phyloP scores from a whole-genome alignment of 2,888 invertebrate genomes.

The Pseudoips prasinana region DNA sequence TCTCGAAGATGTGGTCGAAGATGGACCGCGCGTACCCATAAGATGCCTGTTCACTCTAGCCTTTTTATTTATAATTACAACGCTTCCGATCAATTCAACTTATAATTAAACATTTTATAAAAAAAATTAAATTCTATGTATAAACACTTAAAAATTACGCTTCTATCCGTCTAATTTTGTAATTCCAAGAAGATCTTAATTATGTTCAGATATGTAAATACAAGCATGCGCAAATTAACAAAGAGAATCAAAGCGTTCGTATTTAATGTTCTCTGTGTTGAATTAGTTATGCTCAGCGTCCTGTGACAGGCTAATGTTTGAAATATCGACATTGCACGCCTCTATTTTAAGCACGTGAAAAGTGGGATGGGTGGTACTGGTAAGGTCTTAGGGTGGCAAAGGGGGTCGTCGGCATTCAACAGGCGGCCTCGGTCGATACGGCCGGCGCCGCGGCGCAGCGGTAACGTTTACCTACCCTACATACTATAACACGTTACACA shows the following conservation, averaged over 20 bases:
- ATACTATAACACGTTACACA: constrained; percentile 37
- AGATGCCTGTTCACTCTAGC: too few relatives aligned
- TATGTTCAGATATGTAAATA: constrained; percentile 17
- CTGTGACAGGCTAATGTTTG: constrained; percentile 68
- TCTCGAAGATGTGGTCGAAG: too few relatives aligned
- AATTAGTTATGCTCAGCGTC: constrained; percentile 53
- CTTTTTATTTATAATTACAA: too few relatives aligned
- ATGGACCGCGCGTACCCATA: too few relatives aligned
- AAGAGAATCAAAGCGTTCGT: constrained; percentile 11
- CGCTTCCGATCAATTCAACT: too few relatives aligned
- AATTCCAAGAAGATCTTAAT: too few relatives aligned
- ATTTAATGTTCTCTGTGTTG: constrained; percentile 26
- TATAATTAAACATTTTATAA: too few relatives aligned
- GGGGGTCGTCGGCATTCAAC: constrained; percentile 74
- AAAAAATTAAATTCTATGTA: too few relatives aligned
- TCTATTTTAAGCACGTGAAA: constrained; percentile 81
- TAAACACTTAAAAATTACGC: too few relatives aligned
- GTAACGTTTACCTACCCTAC: constrained; percentile 54
- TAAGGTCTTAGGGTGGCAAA: constrained; percentile 54
- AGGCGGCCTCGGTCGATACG: constrained; percentile 79
- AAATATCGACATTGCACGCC: constrained; percentile 76
- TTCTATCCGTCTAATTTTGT: too few relatives aligned
- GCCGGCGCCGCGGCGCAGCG: constrained; percentile 67
- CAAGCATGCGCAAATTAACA: constrained; percentile 15
- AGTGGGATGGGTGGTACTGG: constrained; percentile 60